Conservation (phyloP, 2,888 invertebrate species). For the Lypha dubia region DNA sequence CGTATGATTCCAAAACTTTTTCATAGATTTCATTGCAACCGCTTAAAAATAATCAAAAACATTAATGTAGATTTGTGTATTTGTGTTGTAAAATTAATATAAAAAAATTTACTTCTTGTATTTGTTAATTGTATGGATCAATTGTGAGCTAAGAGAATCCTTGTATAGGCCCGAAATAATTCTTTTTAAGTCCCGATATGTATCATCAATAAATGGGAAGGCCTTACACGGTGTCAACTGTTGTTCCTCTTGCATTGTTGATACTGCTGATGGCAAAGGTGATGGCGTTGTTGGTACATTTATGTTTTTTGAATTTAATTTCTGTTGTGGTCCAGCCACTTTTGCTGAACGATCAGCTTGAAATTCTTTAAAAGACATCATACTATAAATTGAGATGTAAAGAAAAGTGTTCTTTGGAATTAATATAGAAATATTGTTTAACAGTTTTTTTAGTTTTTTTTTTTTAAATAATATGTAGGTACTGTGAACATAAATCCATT, state of each 20-base stretch:
- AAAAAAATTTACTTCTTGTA: conserved; percentile 57
- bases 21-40: conserved; percentile 52
- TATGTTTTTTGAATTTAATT: conserved; percentile 11
- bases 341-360: conserved; percentile 15
- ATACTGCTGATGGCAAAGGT: conserved; percentile 8
- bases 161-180: conserved; percentile 29
- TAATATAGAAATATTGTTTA: too few species aligned
- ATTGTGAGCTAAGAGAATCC: conserved; percentile 6
- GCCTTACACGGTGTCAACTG: conserved; percentile 36
- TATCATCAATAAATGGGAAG: conserved; percentile 39
- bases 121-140: conserved; percentile 61
- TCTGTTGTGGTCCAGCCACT: conserved; percentile 60
- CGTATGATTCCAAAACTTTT: conserved; percentile 47
- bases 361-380: conserved; percentile 45
- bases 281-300: neutral
- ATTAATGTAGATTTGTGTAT: neutral
- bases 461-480: too few species aligned
- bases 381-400: conserved; percentile 39
- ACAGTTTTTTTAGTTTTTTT: too few species aligned
- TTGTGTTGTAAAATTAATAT: neutral
- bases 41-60: conserved; percentile 29
- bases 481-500: too few species aligned
- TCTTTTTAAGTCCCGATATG: conserved; percentile 55
- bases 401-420: neutral
- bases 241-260: conserved; percentile 8